Base-by-base conservation (phyloP, 1,140 invertebrate species). In the Papilio glaucus region DNA sequence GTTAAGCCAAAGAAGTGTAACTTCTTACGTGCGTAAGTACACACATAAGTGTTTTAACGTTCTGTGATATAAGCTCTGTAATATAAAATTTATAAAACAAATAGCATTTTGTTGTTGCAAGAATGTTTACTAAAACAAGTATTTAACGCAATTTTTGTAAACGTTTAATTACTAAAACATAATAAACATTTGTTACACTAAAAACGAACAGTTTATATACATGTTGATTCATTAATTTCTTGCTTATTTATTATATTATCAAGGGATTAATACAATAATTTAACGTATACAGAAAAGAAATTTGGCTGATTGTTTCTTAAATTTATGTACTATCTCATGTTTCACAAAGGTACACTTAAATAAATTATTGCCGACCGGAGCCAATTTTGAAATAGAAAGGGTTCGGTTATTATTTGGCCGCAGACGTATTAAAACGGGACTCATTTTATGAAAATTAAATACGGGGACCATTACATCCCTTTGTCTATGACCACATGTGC, bases 371-470 rank as follows among this genome's bases (percentile, higher is more conserved):
- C 42, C 77, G 38, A 77, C 77, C 81, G 72, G 78, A 85, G 74
- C 77, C 85, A 84, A 87, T 86, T 89, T 84, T 71, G 76, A 88
- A 87, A 87, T 85, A 85, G 79, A 85, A 90, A 87, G 83, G 86
- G 87, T 86, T 83, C 77, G 79, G 79, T 83, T 87, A 87, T 90
- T 86, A 88, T 90, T 90, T 84, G 75, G 69, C 79, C 73, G 82
- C 85, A 88, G 87, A 89, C 86, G 71, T 87, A 92, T 93, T 91
- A 90, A 91, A 87, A 83, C 81, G 79, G 85, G 84, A 84, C 76
- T 87, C 84, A 84, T 91, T 91, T 88, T 89, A 91, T 91, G 88
- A 91, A 93, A 93, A 93, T 93, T 93, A 91, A 93, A 93, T 91
- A 89, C 83, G 82, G 86, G 82, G 82, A 75, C 82, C 79, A 83